phyloP scores from a whole-genome alignment of 2,888 invertebrate species.

The Poecilus cupreus region DNA sequence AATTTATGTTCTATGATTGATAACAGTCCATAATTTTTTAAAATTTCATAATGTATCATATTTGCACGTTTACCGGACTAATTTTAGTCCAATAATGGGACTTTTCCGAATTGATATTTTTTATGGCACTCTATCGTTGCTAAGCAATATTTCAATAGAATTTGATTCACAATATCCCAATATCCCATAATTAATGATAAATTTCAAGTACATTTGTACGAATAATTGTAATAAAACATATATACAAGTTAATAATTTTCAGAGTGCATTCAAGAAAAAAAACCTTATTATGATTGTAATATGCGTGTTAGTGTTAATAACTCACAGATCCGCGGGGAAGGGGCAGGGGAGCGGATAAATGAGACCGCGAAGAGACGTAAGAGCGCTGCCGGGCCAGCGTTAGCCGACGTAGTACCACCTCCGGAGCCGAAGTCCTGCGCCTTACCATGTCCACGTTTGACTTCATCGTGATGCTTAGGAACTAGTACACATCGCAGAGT shows the following conservation, averaged over 20 bases:
- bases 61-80: no score
- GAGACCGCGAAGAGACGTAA: slow-evolving; percentile 71
- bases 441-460: slow-evolving; percentile 78
- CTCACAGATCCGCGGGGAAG: slow-evolving; percentile 71
- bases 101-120: no score
- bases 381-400: slow-evolving; percentile 73
- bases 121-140: no score
- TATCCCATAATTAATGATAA: no score
- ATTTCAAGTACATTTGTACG: no score
- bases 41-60: no score
- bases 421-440: neutral
- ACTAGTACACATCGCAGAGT: slow-evolving; percentile 72
- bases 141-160: no score
- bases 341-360: slow-evolving; percentile 72
- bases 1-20: no score
- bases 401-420: slow-evolving; percentile 64
- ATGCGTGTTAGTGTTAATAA: slow-evolving; percentile 65
- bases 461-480: slow-evolving; percentile 86
- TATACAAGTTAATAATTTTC: neutral
- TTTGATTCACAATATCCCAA: no score
- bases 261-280: neutral
- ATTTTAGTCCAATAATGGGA: no score
- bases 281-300: slow-evolving; percentile 29
- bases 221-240: no score
- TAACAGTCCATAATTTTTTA: no score